Conservation (phyloP, 2,888 invertebrate genomes). For the Clusia tigrina region DNA sequence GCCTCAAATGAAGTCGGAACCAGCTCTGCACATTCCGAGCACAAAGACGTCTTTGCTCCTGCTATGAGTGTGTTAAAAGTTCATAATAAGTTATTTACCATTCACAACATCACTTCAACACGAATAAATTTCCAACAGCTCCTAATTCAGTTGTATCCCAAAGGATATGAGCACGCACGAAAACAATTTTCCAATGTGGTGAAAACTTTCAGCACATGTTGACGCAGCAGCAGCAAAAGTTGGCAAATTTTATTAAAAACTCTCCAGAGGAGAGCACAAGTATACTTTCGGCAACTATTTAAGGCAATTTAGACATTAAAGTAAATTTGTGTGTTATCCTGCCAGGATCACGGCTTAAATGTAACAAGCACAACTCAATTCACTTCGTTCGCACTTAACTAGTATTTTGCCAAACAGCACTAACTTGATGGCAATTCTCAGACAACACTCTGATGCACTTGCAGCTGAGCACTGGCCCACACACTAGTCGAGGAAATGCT, state of each 20-base stretch:
- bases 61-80: too few relatives aligned
- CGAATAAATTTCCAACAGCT: background rate
- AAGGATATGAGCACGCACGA: background rate
- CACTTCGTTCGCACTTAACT: too few relatives aligned
- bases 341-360: background rate
- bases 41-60: too few relatives aligned
- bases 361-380: background rate
- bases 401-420: too few relatives aligned
- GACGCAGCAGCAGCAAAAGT: background rate
- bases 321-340: too few relatives aligned
- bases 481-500: background rate
- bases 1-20: too few relatives aligned
- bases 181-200: background rate
- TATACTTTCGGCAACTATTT: too few relatives aligned
- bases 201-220: background rate
- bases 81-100: slow-evolving; percentile 4
- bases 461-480: background rate
- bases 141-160: background rate
- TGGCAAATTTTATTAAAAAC: background rate
- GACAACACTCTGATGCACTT: too few relatives aligned
- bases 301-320: background rate
- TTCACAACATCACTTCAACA: slow-evolving; percentile 4
- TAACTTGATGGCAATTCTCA: too few relatives aligned
- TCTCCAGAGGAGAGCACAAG: background rate
- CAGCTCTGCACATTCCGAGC: too few relatives aligned